These are phyloP conservation scores for Aepyceros melampus DNA, from an alignment of 2,113 vertebrate species.

Conservation along the genomic window DNA sequence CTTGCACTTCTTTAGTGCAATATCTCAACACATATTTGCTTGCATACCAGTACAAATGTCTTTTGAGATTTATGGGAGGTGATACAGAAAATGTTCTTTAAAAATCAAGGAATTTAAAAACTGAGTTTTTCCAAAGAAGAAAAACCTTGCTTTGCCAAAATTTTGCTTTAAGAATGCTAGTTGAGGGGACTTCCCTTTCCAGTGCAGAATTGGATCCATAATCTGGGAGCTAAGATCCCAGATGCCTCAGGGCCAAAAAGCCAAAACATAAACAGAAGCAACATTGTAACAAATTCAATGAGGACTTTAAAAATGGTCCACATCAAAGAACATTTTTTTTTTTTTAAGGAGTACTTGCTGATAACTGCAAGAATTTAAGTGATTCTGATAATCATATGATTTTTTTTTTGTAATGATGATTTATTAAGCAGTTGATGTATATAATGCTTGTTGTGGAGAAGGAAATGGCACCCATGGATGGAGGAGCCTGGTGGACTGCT, in stretches of 20 bases:
- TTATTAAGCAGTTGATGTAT: neutral
- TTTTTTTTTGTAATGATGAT: neutral
- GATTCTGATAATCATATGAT: conserved; percentile 1
- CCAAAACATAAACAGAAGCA: neutral
- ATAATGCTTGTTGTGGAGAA: neutral
- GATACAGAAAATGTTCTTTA: neutral
- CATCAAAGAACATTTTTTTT: neutral
- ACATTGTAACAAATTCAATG: neutral
- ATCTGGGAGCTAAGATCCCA: neutral
- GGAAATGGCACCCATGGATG: too few species aligned
- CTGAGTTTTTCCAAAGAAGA: neutral
- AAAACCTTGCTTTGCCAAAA: neutral
- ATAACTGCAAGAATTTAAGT: neutral
- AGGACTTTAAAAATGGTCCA: neutral
- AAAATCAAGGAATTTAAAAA: conserved; percentile 22
- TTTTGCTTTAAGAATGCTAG: conserved; percentile 5
- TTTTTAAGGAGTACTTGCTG: neutral
- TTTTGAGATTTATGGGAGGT: neutral
- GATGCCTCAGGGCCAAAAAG: neutral
- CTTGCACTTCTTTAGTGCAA: neutral
- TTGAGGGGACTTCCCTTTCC: neutral
- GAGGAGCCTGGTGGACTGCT: too few species aligned
- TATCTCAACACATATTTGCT: conserved; percentile 3
- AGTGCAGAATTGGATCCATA: neutral
- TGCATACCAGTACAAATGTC: neutral